Evolutionary conservation across 1,140 invertebrate genomes (phyloP).

Genomic region (Drosophila bifasciata): DNA sequence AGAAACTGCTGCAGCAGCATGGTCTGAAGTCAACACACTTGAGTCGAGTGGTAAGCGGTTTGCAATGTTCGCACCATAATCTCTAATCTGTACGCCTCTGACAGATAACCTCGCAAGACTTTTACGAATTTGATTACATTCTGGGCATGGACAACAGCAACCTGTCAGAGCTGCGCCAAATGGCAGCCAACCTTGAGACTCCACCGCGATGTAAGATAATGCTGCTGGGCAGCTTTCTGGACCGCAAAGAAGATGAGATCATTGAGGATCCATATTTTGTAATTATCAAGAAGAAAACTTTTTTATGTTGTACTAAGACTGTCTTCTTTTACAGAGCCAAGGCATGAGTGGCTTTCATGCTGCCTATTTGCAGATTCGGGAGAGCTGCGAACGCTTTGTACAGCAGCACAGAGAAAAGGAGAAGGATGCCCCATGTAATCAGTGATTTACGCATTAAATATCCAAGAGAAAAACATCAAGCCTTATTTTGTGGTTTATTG

Average conservation of each 20-base stretch:
- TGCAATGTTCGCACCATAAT: too few relatives aligned
- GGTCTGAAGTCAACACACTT: constrained; percentile 87
- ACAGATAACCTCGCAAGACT: constrained; percentile 90
- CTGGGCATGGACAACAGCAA: constrained; percentile 95
- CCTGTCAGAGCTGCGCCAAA: constrained; percentile 87
- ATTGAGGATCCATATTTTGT: constrained; percentile 96
- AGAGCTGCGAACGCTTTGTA: constrained; percentile 69
- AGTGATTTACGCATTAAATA: too few relatives aligned
- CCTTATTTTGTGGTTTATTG: constrained; percentile 8
- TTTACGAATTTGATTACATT: constrained; percentile 91
- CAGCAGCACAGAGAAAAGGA: constrained; percentile 14
- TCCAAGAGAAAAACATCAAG: neutral
- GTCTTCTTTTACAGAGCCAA: constrained; percentile 38
- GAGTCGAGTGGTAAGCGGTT: constrained; percentile 87
- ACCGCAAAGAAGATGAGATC: constrained; percentile 88
- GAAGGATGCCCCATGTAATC: too few relatives aligned
- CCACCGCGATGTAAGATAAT: constrained; percentile 88
- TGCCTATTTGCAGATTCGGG: constrained; percentile 59
- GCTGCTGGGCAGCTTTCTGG: constrained; percentile 92
- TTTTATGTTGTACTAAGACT: neutral
- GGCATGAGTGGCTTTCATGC: constrained; percentile 64
- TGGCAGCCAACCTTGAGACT: constrained; percentile 85
- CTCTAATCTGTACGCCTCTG: neutral
- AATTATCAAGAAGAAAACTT: constrained; percentile 12
- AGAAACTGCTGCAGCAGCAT: constrained; percentile 87